Conservation (phyloP, 2,888 invertebrate species). For the Agapetus fuscipes region DNA sequence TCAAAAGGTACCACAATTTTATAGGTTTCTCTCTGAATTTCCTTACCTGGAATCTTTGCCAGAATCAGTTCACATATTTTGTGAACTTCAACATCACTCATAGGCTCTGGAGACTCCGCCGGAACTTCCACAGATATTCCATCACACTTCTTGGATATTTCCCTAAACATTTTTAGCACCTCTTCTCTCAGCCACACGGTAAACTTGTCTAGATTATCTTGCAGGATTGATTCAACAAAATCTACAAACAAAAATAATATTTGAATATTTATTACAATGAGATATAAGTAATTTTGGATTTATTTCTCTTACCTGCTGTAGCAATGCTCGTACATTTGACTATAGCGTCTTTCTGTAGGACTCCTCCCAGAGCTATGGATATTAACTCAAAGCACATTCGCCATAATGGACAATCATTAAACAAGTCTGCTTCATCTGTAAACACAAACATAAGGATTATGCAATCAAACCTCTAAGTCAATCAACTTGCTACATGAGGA, state of each 20-base stretch:
- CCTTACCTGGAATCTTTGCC: conserved; percentile 29
- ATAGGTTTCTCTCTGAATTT: too few relatives aligned
- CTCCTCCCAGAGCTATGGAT: conserved; percentile 15
- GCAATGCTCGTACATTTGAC: conserved; percentile 17
- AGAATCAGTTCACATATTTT: conserved; percentile 29
- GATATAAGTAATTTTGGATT: background rate
- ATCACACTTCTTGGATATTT: conserved; percentile 24
- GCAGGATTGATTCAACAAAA: conserved; percentile 31
- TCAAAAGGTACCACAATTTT: too few relatives aligned
- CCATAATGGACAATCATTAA: conserved; percentile 19
- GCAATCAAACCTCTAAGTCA: background rate
- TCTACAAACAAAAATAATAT: conserved; percentile 25
- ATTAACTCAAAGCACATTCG: conserved; percentile 19
- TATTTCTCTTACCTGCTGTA: conserved; percentile 27
- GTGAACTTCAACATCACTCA: conserved; percentile 25
- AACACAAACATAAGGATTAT: background rate
- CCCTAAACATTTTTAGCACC: conserved; percentile 31
- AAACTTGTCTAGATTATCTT: conserved; percentile 29
- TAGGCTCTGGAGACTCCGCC: conserved; percentile 5
- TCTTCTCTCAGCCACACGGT: conserved; percentile 30
- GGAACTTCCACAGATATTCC: conserved; percentile 6
- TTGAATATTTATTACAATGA: background rate
- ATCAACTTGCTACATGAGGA: background rate
- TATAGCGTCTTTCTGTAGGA: conserved; percentile 18
- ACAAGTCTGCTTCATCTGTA: conserved; percentile 30